Base-by-base conservation (phyloP, 2,113 vertebrate genomes). In the Menura novaehollandiae region DNA sequence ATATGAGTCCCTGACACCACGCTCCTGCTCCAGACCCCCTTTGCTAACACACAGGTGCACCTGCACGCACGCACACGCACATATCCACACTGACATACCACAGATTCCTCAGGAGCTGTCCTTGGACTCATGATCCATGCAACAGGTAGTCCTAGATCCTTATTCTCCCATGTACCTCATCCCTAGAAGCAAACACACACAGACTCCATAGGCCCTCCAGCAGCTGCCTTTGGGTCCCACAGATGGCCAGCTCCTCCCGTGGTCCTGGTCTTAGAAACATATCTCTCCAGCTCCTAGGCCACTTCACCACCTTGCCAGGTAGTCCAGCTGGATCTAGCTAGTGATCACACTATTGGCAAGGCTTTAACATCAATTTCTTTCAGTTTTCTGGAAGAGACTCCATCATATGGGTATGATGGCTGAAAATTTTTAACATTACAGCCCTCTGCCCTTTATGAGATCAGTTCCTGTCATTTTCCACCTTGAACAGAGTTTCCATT, bases 71-170 rank as follows among this genome's bases (percentile, higher is more conserved):
- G 28, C 11, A 22, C 7, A 16, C 0, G 0, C 21, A 46, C 9
- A 4, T 6, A 2, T 16, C 11, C 13, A 37, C 0, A 0, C 43
- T 75, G 51, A 41, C 24, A n/a, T 19, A 64, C 3, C 28, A 64
- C 7, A 28, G 28, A 28, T 41, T 47, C n/a, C 41, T 23, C 49
- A 49, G 51, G 23, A 85, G 19, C 2, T n/a, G 35, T 30, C 51
- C 43, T 41, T 26, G 30, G 41, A 16, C 5, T 58, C 60, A 21
- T 24, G 35, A 10, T n/a, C n/a, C 24, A 10, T 66, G 15, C 19
- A 47, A 12, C 19, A 47, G 10, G 46, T 71, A 12, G 15, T 46
- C 24, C 33, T 10, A 41, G 26, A 28, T 37, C 43, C 18, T 53
- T 58, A 10, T 14, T 55, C 8, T 60, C 22, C 20, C 13, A 39